These are phyloP conservation scores for Panurus biarmicus DNA, from an alignment of 2,113 vertebrate species.

Conservation along the genomic window DNA sequence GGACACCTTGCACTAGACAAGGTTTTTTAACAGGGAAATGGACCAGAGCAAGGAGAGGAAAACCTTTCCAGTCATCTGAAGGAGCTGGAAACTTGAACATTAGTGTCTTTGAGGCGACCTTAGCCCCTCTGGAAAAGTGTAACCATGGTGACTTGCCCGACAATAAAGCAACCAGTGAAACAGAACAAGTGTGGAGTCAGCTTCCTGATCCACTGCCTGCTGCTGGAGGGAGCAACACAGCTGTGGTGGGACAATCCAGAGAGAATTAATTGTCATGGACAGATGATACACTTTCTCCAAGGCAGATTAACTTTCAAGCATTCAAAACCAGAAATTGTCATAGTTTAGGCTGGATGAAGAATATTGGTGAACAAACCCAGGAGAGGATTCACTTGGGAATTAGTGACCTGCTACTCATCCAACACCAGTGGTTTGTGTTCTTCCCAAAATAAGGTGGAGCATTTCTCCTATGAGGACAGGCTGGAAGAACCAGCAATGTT, in stretches of 20 bases:
- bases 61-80: background rate
- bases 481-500: background rate
- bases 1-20: background rate
- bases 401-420: background rate
- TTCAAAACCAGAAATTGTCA: background rate
- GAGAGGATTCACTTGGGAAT: background rate
- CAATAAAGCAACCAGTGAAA: background rate
- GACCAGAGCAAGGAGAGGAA: background rate
- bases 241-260: background rate
- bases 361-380: background rate
- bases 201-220: background rate
- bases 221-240: background rate
- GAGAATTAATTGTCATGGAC: background rate
- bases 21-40: background rate
- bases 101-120: background rate
- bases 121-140: background rate
- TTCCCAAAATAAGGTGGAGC: background rate
- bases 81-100: background rate
- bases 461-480: background rate
- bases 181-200: background rate
- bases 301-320: background rate
- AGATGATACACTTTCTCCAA: background rate
- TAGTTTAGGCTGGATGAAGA: background rate
- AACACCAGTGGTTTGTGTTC: background rate
- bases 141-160: rapidly evolving